Percentiles rank a stretch among this genome's conserved stretches.
Conservation (phyloP, 2,888 invertebrate species). For the Xylota sylvarum region DNA sequence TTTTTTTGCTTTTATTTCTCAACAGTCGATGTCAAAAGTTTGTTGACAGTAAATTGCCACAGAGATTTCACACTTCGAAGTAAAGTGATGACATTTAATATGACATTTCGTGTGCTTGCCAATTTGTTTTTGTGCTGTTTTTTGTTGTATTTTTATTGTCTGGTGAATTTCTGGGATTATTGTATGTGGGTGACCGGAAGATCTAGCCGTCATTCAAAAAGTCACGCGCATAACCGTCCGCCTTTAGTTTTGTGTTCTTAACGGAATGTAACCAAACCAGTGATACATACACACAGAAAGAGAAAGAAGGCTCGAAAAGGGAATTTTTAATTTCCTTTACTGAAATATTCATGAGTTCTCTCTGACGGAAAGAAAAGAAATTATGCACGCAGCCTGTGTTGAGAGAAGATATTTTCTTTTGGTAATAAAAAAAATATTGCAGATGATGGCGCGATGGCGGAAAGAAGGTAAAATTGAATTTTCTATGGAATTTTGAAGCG, state of each 20-base stretch:
- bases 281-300: slow-evolving; percentile 6
- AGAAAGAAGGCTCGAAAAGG: slow-evolving; percentile 43
- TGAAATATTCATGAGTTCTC: slow-evolving; percentile 71
- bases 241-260: slow-evolving; percentile 11
- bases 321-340: slow-evolving; percentile 73
- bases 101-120: slow-evolving; percentile 17
- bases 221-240: slow-evolving; percentile 52
- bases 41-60: slow-evolving; percentile 40
- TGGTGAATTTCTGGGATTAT: slow-evolving; percentile 11
- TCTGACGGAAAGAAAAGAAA: slow-evolving; percentile 47
- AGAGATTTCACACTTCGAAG: slow-evolving; percentile 18
- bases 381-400: slow-evolving; percentile 55
- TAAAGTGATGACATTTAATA: slow-evolving; percentile 40
- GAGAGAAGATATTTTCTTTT: slow-evolving; percentile 35
- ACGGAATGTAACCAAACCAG: slow-evolving; percentile 24
- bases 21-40: slow-evolving; percentile 52
- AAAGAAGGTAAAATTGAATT: slow-evolving; percentile 17
- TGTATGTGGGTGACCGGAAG: slow-evolving; percentile 39
- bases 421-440: slow-evolving; percentile 15
- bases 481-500: slow-evolving; percentile 11
- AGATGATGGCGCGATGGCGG: not conserved
- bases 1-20: slow-evolving; percentile 19
- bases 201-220: slow-evolving; percentile 54
- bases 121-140: not conserved
- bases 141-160: slow-evolving; percentile 6